These are phyloP conservation scores for Teleogryllus oceanicus DNA, from an alignment of 2,888 invertebrate genomes.

Conservation along the genomic window DNA sequence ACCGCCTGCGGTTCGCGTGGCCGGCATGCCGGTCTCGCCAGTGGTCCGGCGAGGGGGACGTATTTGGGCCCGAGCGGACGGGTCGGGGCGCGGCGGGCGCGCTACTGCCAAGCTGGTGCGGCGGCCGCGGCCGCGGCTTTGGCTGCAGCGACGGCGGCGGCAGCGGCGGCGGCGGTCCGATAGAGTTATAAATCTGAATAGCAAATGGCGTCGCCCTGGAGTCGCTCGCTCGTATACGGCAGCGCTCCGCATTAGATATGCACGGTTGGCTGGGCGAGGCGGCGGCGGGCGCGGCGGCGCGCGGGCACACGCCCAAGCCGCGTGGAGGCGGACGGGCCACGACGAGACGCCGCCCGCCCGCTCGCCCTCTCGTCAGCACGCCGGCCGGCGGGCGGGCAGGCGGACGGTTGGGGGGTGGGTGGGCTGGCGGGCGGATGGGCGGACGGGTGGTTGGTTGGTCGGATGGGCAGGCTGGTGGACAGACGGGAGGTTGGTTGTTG, in stretches of 20 bases:
- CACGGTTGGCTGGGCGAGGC: background rate
- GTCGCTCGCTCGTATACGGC: constrained; percentile 1
- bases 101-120: too few species aligned
- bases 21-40: background rate
- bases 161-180: background rate
- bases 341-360: background rate
- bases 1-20: background rate
- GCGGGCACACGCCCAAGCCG: constrained; percentile 9
- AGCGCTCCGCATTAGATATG: constrained; percentile 1
- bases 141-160: too few species aligned
- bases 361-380: background rate
- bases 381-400: background rate
- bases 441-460: too few species aligned
- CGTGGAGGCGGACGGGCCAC: background rate
- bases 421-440: too few species aligned
- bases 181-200: constrained; percentile 18
- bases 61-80: background rate
- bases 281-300: background rate
- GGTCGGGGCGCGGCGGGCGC: too few species aligned
- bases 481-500: too few species aligned
- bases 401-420: too few species aligned
- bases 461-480: too few species aligned
- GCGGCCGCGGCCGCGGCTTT: too few species aligned
- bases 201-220: constrained; percentile 11
- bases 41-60: background rate